Percentiles rank a stretch among this genome's conserved stretches.
Conservation (phyloP, 1,140 invertebrate species). For the Calycopis cecrops region DNA sequence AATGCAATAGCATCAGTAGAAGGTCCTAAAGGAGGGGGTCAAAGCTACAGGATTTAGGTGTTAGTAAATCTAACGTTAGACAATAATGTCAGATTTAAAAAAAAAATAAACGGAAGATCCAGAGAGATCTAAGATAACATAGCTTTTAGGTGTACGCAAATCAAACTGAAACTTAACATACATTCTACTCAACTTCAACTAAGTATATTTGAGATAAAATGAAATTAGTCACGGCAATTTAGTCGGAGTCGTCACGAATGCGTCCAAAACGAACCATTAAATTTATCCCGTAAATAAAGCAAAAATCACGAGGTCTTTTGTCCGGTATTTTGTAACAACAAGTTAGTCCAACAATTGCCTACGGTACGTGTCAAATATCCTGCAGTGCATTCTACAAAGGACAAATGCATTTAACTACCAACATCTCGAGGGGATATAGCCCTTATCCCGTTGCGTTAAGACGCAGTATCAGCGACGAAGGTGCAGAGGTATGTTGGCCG, state of each 20-base stretch:
- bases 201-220: neutral
- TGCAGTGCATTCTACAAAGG: conserved; percentile 32
- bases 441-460: conserved; percentile 22
- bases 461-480: neutral
- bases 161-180: no score
- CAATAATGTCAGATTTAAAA: no score
- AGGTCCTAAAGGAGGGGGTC: no score
- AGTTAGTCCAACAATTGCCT: conserved; percentile 41
- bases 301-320: conserved; percentile 47
- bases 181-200: no score
- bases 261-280: conserved; percentile 29
- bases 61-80: no score
- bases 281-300: conserved; percentile 43
- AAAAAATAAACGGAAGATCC: no score
- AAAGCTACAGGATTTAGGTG: no score
- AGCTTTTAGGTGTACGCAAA: no score
- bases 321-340: conserved; percentile 38
- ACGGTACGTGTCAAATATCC: conserved; percentile 57
- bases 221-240: neutral
- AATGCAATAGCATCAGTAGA: no score
- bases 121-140: no score
- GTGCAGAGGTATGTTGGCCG: neutral
- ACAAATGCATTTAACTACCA: neutral
- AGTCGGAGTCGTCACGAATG: neutral
- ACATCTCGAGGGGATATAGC: conserved; percentile 22